Conservation (phyloP, 2,888 invertebrate genomes). For the Lasioglossum leucozonium region DNA sequence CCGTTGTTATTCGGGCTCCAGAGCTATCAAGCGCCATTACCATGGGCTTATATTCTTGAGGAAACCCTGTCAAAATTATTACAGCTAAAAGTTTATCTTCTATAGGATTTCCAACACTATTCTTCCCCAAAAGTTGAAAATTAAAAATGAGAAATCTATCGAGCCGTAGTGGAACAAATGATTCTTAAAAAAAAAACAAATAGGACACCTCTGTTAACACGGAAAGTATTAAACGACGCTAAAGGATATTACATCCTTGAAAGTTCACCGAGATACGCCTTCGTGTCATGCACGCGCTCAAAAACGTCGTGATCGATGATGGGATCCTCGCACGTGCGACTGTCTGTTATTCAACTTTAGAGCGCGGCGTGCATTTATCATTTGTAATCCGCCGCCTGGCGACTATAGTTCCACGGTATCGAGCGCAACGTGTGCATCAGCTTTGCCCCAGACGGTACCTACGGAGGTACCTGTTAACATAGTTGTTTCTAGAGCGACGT, state of each 20-base stretch:
- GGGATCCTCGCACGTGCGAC: constrained; percentile 40
- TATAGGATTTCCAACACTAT: too few relatives aligned
- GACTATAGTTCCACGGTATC: neutral
- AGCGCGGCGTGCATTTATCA: constrained; percentile 25
- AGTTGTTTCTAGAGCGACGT: neutral
- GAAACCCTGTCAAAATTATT: too few relatives aligned
- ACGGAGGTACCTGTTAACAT: neutral
- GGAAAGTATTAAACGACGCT: neutral
- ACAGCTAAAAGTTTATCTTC: too few relatives aligned
- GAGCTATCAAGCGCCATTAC: too few relatives aligned
- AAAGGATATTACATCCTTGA: constrained; percentile 39
- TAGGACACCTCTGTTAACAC: neutral
- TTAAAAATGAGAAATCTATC: too few relatives aligned
- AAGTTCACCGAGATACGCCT: constrained; percentile 24
- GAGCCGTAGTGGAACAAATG: too few relatives aligned
- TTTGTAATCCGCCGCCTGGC: constrained; percentile 5
- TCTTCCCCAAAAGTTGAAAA: too few relatives aligned
- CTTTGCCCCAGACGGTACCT: neutral
- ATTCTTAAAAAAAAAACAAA: neutral
- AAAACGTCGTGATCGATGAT: constrained; percentile 49
- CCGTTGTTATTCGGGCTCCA: too few relatives aligned
- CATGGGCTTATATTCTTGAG: too few relatives aligned
- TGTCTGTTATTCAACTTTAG: constrained; percentile 8
- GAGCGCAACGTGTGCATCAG: neutral
- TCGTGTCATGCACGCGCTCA: neutral